A percentile compares a stretch with the other conserved stretches of the same genome.
phyloP scores from a whole-genome alignment of 2,113 vertebrate species.

The Pterocles burchelli region DNA sequence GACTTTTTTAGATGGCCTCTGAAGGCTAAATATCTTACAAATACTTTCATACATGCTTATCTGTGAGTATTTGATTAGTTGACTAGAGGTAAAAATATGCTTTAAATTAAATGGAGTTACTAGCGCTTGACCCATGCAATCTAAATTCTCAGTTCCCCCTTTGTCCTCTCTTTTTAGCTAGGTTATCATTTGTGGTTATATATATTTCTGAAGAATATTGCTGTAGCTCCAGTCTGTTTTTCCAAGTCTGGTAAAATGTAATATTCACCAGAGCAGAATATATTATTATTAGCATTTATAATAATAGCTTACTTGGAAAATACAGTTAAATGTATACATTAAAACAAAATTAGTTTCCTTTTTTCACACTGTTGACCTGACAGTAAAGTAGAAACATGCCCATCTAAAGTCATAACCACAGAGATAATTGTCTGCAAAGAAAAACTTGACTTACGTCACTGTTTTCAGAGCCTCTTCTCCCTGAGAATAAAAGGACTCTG shows the following conservation, averaged over 20 bases:
- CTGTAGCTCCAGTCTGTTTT: background rate
- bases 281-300: background rate
- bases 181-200: background rate
- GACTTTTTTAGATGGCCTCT: background rate
- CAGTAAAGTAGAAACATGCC: background rate
- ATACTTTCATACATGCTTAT: background rate
- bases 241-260: background rate
- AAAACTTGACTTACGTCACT: background rate
- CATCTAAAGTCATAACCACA: conserved; percentile 18
- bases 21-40: background rate
- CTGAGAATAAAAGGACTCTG: background rate
- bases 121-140: background rate
- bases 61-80: background rate
- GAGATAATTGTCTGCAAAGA: background rate
- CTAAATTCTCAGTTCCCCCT: background rate
- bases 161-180: background rate
- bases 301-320: background rate
- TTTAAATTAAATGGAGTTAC: background rate
- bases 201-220: background rate
- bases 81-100: background rate
- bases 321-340: background rate
- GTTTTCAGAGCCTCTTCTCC: background rate
- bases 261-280: background rate
- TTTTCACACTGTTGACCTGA: background rate
- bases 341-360: background rate